Percentiles rank a stretch among this genome's conserved stretches.
These are phyloP conservation scores for Beris morrisii DNA, from an alignment of 2,888 invertebrate species.

Conservation along the genomic window DNA sequence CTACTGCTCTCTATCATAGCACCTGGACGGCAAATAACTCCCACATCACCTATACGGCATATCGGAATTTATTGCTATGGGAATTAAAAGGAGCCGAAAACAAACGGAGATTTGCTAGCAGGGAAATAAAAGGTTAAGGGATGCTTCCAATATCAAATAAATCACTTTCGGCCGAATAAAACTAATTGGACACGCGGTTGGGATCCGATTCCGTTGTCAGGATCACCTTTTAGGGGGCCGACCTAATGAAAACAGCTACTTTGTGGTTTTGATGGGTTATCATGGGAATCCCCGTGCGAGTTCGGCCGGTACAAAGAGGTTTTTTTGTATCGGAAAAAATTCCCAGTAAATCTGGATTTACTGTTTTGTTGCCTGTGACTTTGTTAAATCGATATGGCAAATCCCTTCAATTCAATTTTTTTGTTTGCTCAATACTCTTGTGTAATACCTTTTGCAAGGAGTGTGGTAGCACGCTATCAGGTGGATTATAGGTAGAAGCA, in stretches of 20 bases:
- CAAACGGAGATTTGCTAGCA: constrained; percentile 5
- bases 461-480: constrained; percentile 17
- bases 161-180: constrained; percentile 22
- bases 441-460: not conserved
- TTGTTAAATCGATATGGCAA: constrained; percentile 27
- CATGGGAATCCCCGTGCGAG: not conserved
- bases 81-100: constrained; percentile 21
- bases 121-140: constrained; percentile 8
- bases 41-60: no score
- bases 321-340: not conserved
- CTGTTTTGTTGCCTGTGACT: constrained; percentile 13
- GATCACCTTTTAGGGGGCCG: no score
- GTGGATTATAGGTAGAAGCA: no score
- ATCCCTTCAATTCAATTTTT: constrained; percentile 3
- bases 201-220: constrained; percentile 1
- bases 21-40: no score
- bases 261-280: constrained; percentile 2
- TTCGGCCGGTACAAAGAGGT: not conserved
- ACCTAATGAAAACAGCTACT: not conserved
- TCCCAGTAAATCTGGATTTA: constrained; percentile 1
- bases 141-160: constrained; percentile 22
- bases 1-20: no score
- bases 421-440: constrained; percentile 25
- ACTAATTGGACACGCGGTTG: constrained; percentile 23
- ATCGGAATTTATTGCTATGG: not conserved